Conservation (phyloP, 37 sponge, comb jelly and placozoan species). For the Hexactinellida sp. region DNA sequence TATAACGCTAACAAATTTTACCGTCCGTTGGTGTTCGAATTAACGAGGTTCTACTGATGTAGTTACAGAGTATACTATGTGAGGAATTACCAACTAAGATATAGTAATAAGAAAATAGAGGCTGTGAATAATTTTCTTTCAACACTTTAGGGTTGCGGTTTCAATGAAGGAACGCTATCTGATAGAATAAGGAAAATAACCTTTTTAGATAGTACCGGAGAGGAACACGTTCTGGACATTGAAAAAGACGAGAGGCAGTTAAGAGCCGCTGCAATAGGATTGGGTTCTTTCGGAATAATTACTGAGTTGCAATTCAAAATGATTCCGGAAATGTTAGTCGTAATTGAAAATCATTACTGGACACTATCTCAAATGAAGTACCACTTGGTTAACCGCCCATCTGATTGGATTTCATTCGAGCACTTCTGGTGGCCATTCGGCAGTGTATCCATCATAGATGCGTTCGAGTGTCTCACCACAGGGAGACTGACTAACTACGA, state of each 20-base stretch:
- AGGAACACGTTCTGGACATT: not conserved
- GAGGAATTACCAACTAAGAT: too few species aligned
- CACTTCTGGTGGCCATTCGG: slow-evolving; percentile 13
- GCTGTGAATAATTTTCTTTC: too few species aligned
- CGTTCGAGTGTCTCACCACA: not conserved
- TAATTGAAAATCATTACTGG: not conserved
- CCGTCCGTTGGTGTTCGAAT: too few species aligned
- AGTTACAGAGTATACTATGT: too few species aligned
- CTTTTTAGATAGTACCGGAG: not conserved
- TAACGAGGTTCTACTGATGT: too few species aligned
- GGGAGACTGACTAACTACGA: not conserved
- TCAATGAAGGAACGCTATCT: not conserved
- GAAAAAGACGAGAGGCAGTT: not conserved
- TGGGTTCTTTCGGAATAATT: not conserved
- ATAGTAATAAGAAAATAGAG: too few species aligned
- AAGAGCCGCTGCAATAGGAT: not conserved
- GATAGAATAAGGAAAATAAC: not conserved
- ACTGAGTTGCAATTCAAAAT: slow-evolving; percentile 1
- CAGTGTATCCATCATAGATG: not conserved
- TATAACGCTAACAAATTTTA: too few species aligned
- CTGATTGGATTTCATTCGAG: slow-evolving; percentile 1
- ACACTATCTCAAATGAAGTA: not conserved
- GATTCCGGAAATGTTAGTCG: not conserved
- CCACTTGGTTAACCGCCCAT: not conserved
- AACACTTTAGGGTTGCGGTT: not conserved